Percentiles rank a stretch among this genome's conserved stretches.
Evolutionary conservation across 2,113 vertebrate genomes (phyloP).

Genomic region (Nematolebias whitei): DNA sequence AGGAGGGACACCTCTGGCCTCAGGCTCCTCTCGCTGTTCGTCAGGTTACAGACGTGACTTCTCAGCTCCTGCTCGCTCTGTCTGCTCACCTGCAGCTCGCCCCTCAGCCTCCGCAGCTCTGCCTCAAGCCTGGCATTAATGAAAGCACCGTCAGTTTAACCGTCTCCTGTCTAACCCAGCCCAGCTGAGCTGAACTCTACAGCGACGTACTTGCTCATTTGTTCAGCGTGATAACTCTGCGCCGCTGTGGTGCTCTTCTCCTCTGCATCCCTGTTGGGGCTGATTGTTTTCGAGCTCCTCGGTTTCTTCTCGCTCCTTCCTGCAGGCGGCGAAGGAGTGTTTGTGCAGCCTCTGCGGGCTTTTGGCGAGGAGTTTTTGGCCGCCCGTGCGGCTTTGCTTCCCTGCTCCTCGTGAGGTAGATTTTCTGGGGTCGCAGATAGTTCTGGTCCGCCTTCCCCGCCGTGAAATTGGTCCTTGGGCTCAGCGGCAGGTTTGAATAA

Average conservation of each 20-base stretch:
- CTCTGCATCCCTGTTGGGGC: constrained; percentile 62
- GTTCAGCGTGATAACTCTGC: constrained; percentile 75
- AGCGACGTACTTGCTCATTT: constrained; percentile 72
- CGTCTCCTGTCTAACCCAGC: neutral
- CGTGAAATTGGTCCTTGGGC: constrained; percentile 53
- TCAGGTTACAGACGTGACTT: constrained; percentile 83
- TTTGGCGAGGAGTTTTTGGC: constrained; percentile 78
- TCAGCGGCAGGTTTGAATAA: constrained; percentile 58
- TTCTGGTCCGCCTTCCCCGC: constrained; percentile 50
- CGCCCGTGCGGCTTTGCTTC: constrained; percentile 59
- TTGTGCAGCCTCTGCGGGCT: constrained; percentile 61
- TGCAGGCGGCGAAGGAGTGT: constrained; percentile 62
- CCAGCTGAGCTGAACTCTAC: neutral
- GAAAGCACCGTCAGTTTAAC: neutral
- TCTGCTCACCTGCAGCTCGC: constrained; percentile 79
- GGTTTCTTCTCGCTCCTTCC: constrained; percentile 79
- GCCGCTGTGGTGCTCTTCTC: constrained; percentile 61
- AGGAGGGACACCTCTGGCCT: constrained; percentile 82
- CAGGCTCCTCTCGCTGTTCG: constrained; percentile 83
- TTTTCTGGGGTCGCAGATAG: constrained; percentile 55
- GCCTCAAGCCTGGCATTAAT: constrained; percentile 74
- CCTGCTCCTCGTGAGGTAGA: constrained; percentile 81
- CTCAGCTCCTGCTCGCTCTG: constrained; percentile 82
- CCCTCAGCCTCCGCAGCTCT: constrained; percentile 78
- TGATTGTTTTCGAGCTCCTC: constrained; percentile 74